Evolutionary conservation across 2,113 vertebrate species (phyloP).

Genomic region (Ursus arctos): DNA sequence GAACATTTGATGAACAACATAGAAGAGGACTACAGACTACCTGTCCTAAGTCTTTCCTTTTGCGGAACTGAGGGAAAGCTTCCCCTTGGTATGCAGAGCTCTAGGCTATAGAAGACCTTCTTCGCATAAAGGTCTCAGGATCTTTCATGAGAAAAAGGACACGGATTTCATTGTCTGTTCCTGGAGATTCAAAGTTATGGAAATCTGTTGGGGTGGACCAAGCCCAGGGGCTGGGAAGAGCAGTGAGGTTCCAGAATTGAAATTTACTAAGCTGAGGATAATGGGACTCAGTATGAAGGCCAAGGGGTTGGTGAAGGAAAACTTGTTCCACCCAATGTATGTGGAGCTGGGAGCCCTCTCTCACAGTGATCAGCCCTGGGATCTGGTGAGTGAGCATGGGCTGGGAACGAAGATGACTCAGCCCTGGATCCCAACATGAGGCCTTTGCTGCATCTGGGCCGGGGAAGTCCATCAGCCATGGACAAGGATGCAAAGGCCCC

Average conservation of each 20-base stretch:
- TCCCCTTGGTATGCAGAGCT: neutral
- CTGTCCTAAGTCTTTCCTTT: neutral
- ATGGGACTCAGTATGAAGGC: neutral
- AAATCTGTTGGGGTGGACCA: neutral
- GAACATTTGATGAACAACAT: neutral
- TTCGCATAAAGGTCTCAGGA: neutral
- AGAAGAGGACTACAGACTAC: neutral
- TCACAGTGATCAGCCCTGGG: neutral
- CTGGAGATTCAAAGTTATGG: neutral
- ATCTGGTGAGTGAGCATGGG: neutral
- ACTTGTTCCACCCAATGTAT: neutral
- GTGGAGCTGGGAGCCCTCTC: neutral
- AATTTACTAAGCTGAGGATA: neutral
- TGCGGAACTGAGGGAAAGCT: neutral
- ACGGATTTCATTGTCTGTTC: slow-evolving; percentile 33
- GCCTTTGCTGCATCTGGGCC: neutral
- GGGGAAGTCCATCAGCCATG: neutral
- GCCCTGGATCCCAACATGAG: neutral
- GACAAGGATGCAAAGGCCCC: neutral
- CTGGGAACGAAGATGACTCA: neutral
- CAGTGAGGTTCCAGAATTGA: neutral
- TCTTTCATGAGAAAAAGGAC: slow-evolving; percentile 35
- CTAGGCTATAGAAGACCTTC: neutral
- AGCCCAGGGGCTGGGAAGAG: neutral
- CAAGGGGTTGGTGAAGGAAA: neutral